Percentiles rank a stretch among this genome's conserved stretches.
Conservation (phyloP, 2,113 vertebrate species). For the Copsychus sechellarum region DNA sequence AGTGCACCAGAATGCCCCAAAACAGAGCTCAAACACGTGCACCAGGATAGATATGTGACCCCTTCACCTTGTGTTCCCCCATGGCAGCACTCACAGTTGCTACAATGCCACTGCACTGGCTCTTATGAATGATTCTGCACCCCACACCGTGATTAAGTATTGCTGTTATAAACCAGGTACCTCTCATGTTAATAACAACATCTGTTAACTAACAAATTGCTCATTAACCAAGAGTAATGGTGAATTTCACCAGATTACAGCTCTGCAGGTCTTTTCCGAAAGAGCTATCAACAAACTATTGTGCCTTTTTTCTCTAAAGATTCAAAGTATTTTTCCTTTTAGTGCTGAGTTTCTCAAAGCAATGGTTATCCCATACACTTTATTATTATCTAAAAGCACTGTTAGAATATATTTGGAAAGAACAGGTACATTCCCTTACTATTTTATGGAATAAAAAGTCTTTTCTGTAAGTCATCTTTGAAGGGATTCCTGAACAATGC, state of each 20-base stretch:
- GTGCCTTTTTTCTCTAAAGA: neutral
- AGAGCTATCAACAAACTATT: neutral
- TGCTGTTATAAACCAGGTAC: conserved; percentile 74
- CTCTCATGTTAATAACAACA: conserved; percentile 61
- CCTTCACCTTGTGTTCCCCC: conserved; percentile 24
- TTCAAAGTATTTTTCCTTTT: conserved; percentile 31
- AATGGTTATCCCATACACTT: conserved; percentile 18
- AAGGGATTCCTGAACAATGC: conserved; percentile 53
- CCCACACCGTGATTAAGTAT: conserved; percentile 66
- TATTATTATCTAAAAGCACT: conserved; percentile 19
- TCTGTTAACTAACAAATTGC: conserved; percentile 73
- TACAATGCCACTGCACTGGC: neutral
- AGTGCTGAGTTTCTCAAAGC: conserved; percentile 19
- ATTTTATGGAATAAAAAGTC: conserved; percentile 33
- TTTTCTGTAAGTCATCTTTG: conserved; percentile 40
- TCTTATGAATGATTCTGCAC: conserved; percentile 41
- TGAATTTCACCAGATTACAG: conserved; percentile 65
- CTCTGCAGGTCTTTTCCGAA: conserved; percentile 47
- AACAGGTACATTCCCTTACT: conserved; percentile 11
- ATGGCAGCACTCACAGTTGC: conserved; percentile 38
- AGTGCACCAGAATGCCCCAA: neutral
- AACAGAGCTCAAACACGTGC: neutral
- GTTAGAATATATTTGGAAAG: conserved; percentile 14
- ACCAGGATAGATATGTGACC: neutral
- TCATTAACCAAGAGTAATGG: conserved; percentile 70